A percentile compares a stretch with the other conserved stretches of the same genome.
These are phyloP conservation scores for Caradrina clavipalpis DNA, from an alignment of 2,888 invertebrate genomes.

Conservation along the genomic window DNA sequence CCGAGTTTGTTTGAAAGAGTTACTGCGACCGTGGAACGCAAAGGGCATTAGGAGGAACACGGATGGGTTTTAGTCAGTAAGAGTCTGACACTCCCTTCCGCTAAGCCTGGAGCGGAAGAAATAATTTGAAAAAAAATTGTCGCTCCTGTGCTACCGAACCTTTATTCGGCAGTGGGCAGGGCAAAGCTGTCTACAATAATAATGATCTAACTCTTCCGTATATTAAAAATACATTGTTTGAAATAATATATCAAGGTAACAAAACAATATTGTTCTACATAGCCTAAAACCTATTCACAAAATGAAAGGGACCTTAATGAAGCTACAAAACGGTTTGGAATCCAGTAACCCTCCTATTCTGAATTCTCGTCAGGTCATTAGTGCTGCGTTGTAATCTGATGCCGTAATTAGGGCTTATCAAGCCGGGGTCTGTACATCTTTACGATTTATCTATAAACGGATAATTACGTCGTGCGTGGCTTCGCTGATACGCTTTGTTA, in stretches of 20 bases:
- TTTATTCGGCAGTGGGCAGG: too few relatives aligned
- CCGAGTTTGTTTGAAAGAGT: too few relatives aligned
- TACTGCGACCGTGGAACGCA: too few relatives aligned
- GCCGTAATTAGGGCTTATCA: slow-evolving; percentile 65
- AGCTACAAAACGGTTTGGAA: slow-evolving; percentile 9
- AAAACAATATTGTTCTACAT: background rate
- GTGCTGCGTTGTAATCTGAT: slow-evolving; percentile 50
- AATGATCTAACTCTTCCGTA: too few relatives aligned
- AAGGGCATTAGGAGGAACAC: too few relatives aligned
- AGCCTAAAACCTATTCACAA: background rate
- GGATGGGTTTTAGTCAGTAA: too few relatives aligned
- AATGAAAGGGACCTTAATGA: slow-evolving; percentile 4
- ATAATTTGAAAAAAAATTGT: too few relatives aligned
- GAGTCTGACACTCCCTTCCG: too few relatives aligned
- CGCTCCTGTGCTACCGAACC: too few relatives aligned
- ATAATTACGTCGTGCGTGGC: slow-evolving; percentile 46
- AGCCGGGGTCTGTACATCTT: slow-evolving; percentile 47
- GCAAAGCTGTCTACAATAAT: too few relatives aligned
- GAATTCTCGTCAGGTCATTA: slow-evolving; percentile 55
- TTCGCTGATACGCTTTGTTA: slow-evolving; percentile 12
- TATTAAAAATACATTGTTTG: too few relatives aligned
- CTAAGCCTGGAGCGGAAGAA: too few relatives aligned
- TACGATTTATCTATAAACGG: slow-evolving; percentile 59
- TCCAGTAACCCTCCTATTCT: slow-evolving; percentile 10
- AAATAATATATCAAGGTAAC: background rate